Percentiles rank a stretch among this genome's conserved stretches.
Conservation (phyloP, 2,113 vertebrate genomes). For the Menura novaehollandiae region DNA sequence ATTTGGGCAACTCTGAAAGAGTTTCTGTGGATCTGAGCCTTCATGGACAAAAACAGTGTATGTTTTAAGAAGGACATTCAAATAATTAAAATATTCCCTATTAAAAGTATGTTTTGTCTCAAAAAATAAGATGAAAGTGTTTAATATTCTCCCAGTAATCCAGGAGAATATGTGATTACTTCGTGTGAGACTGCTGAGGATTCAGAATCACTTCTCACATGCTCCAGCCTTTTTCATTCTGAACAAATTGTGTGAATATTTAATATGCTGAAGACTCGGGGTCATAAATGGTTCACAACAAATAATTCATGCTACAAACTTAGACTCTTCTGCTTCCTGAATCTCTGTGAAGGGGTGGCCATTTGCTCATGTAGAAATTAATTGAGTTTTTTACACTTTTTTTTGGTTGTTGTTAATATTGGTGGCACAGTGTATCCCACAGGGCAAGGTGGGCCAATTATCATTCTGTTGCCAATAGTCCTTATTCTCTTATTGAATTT, state of each 20-base stretch:
- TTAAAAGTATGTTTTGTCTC: background rate
- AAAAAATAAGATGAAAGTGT: background rate
- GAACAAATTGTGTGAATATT: background rate
- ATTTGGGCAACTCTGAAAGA: background rate
- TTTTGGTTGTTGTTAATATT: background rate
- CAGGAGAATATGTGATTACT: background rate
- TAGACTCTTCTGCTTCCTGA: background rate
- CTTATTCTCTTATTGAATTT: background rate
- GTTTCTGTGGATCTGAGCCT: background rate
- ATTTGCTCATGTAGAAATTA: background rate
- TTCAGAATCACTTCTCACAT: background rate
- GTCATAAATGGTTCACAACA: background rate
- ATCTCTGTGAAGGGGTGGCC: background rate
- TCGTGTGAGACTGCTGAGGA: background rate
- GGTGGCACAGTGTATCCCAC: background rate
- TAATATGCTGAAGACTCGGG: background rate
- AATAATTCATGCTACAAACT: constrained; percentile 6
- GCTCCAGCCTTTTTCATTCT: background rate
- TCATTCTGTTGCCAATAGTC: background rate
- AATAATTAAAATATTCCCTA: background rate
- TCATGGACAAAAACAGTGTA: background rate
- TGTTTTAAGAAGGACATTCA: background rate
- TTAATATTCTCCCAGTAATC: background rate
- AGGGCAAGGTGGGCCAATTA: background rate
- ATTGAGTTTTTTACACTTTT: background rate